phyloP scores from a whole-genome alignment of 2,797 vertebrate species.

The Mus minutoides region DNA sequence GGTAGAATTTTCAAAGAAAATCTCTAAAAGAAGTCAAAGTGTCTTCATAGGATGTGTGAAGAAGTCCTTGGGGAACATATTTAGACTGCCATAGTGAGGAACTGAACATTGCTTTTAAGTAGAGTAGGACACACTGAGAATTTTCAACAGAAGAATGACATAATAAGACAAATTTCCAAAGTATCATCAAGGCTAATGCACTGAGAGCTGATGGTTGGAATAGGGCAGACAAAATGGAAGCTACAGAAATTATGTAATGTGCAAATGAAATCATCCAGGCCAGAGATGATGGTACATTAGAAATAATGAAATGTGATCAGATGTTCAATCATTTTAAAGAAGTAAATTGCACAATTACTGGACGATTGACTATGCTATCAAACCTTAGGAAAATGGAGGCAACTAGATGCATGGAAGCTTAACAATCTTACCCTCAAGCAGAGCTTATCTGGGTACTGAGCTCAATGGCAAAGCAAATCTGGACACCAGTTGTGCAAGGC shows the following conservation, averaged over 20 bases:
- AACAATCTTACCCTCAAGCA: conserved; percentile 33
- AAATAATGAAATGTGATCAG: conserved; percentile 7
- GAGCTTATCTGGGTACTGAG: neutral
- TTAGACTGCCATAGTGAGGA: neutral
- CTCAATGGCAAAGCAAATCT: conserved; percentile 20
- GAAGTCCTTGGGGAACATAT: conserved; percentile 18
- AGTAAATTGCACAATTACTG: neutral
- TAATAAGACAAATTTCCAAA: conserved; percentile 37
- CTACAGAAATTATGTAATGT: conserved; percentile 8
- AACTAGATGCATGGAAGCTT: neutral
- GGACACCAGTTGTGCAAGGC: neutral
- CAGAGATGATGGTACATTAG: conserved; percentile 6
- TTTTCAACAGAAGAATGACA: conserved; percentile 47
- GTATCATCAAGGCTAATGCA: neutral
- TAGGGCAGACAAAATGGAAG: neutral
- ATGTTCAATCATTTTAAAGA: conserved; percentile 54
- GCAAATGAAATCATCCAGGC: neutral
- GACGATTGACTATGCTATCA: conserved; percentile 19
- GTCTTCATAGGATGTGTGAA: neutral
- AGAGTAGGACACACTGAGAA: neutral
- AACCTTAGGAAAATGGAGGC: conserved; percentile 45
- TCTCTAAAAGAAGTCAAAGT: neutral
- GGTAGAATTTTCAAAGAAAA: conserved; percentile 5
- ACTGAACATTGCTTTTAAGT: neutral
- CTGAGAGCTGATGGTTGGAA: neutral